Evolutionary conservation across 2,888 invertebrate species (phyloP), one percentile per base, ranked within the genome.

Genomic region (Stenodema calcarata): DNA sequence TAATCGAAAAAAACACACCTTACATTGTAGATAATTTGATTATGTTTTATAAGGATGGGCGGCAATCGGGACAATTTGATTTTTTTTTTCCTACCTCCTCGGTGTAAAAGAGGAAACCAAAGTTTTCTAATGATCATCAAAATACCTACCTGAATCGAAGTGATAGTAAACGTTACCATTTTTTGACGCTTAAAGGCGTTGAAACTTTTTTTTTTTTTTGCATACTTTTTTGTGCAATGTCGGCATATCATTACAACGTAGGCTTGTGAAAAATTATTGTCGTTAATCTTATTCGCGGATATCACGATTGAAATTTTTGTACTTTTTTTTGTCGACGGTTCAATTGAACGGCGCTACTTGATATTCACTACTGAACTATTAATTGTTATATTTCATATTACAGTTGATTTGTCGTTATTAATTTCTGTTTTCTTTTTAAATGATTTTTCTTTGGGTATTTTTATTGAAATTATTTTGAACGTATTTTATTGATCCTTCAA

Each of bases 121-220:
- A 7, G 44, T 23, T 78, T 42, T 78, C 42, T 27, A 75, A 78
- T n/a, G 27, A 81, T 81, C 81, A 41, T 81, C 81, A 81, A 54
- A 81, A 28, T 81, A 81, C 54, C 54, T 69, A 69, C 18, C 18
- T 44, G 44, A 78, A 35, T 69, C n/a, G 42, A 82, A 82, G 82
- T 82, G 82, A 82, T 82, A 82, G 35, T 50, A 42, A 82, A 82
- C 69, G 82, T 82, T 82, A 82, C 82, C 82, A 69, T 80, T 80
- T 18, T 44, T 80, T 54, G n/a, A 50, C 54, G 62, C 78, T 35
- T 42, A 62, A 16, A 16, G 62, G 1, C 14, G 14, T 35, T n/a
- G 18, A 42, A 69, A 16, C 27, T 78, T 44, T n/a, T n/a, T n/a
- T n/a, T n/a, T n/a, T n/a, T n/a, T n/a, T 42, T 44, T 78, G 78